Evolutionary conservation across 2,888 invertebrate genomes (phyloP), one percentile per base, ranked within the genome.

Genomic region (Ichneumon xanthorius): DNA sequence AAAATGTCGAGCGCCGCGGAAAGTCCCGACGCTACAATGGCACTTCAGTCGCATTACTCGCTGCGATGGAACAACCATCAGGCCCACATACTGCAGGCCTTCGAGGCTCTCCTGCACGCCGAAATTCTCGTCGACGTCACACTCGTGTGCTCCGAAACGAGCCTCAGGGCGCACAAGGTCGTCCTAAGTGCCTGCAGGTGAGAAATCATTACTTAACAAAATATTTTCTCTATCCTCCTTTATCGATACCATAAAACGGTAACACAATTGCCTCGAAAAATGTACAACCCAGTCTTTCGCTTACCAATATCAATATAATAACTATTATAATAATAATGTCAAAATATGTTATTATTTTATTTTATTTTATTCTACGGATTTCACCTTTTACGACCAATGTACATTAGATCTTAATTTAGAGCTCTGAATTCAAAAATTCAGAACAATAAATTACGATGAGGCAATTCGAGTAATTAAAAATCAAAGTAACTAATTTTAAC

Each of bases 1-100:
- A 93, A 90, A 86, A 93, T 93, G 93, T 93, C 93, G 89, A 92
- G 92, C 90, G 88, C 90, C 90, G 90, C 90, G 87, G 92, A 91
- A 80, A 93, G 93, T 90, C 93, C 93, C 87, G 93, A 92, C 90
- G 91, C 91, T 88, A 85, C 86, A 30, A 94, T 94, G 91, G 93
- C 94, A 91, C 92, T 94, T 83, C 96, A 97, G 94, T 97, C 98
- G 93, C 98, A 98, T 94, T 98, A 98, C 95, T 98, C 98, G 93
- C 95, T 98, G 92, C 96, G 98, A 94, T 98, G 98, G 98, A 98
- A 98, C 95, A 98, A 98, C 95, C 98, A 98, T 95, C 98, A 97
- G 94, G 96, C 96, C 89, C 98, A 98, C 94, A 96, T 98, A 92
- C 95, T 98, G 89, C 96, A 97, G 91, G 97, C 98, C 75, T 98